Evolutionary conservation across 1,140 invertebrate species (phyloP).

Genomic region (Zaprionus gabonicus): DNA sequence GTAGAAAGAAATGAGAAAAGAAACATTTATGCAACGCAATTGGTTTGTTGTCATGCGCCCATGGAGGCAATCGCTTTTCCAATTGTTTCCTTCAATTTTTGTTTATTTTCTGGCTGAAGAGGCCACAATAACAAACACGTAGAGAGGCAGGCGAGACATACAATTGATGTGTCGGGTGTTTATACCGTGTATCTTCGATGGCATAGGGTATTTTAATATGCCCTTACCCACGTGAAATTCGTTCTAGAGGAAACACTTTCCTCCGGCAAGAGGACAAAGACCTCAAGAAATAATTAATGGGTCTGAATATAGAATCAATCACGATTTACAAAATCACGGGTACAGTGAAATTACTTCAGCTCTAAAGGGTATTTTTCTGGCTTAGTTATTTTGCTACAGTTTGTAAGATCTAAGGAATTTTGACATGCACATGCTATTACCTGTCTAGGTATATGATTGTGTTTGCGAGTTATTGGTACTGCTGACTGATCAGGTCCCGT

Average conservation of each 20-base stretch:
- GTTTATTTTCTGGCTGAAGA: slow-evolving; percentile 64
- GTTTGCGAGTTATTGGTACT: slow-evolving; percentile 30
- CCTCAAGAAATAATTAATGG: not conserved
- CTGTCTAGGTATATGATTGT: slow-evolving; percentile 22
- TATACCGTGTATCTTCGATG: not conserved
- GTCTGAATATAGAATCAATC: not conserved
- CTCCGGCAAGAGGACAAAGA: not conserved
- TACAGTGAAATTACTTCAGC: not conserved
- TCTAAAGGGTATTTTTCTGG: slow-evolving; percentile 31
- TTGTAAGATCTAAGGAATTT: not conserved
- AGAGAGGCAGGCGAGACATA: slow-evolving; percentile 13
- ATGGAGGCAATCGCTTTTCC: slow-evolving; percentile 43
- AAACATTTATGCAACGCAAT: slow-evolving; percentile 76
- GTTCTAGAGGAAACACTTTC: not conserved
- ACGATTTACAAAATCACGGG: not conserved
- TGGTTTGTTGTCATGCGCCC: slow-evolving; percentile 50
- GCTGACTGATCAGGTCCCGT: not conserved
- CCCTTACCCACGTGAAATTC: not conserved
- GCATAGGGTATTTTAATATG: not conserved
- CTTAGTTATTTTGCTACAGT: slow-evolving; percentile 40
- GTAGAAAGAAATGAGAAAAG: slow-evolving; percentile 56
- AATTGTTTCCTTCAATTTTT: slow-evolving; percentile 60
- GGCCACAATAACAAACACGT: slow-evolving; percentile 47
- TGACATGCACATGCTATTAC: slow-evolving; percentile 5
- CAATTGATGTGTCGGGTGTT: slow-evolving; percentile 1